Evolutionary conservation across 2,113 vertebrate species (phyloP).

Genomic region (Pitta sordida): DNA sequence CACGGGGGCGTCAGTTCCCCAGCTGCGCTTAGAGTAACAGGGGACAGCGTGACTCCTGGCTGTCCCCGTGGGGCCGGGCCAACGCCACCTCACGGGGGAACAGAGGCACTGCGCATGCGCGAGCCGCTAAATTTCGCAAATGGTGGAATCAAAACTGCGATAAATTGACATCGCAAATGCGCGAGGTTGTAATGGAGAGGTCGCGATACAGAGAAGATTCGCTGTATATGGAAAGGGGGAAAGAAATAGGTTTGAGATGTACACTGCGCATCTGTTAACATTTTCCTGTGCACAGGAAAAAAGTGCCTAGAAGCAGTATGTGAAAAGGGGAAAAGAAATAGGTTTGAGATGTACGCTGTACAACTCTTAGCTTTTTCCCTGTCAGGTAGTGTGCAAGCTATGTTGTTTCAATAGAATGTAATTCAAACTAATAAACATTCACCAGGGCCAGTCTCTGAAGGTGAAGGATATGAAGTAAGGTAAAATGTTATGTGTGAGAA

Average conservation of each 20-base stretch:
- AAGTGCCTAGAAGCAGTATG: not conserved
- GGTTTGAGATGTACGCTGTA: not conserved
- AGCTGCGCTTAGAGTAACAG: too few relatives aligned
- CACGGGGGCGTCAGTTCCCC: too few relatives aligned
- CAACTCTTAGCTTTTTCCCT: not conserved
- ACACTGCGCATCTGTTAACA: not conserved
- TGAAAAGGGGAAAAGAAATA: not conserved
- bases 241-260: not conserved
- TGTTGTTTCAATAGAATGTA: not conserved
- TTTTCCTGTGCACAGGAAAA: too few relatives aligned
- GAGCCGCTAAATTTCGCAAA: too few relatives aligned
- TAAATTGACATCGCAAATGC: too few relatives aligned
- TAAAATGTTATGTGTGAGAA: not conserved
- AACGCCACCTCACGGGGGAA: too few relatives aligned
- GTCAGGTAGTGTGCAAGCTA: not conserved
- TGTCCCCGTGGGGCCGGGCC: too few relatives aligned
- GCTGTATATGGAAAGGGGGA: not conserved
- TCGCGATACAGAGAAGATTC: too few relatives aligned
- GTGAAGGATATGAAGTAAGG: not conserved
- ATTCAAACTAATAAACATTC: not conserved
- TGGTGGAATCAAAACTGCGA: too few relatives aligned
- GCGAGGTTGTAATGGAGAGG: too few relatives aligned
- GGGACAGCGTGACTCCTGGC: too few relatives aligned
- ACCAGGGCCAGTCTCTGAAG: not conserved
- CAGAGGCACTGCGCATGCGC: too few relatives aligned